Evolutionary conservation across 2,113 vertebrate genomes (phyloP).

Genomic region (Lophius piscatorius): DNA sequence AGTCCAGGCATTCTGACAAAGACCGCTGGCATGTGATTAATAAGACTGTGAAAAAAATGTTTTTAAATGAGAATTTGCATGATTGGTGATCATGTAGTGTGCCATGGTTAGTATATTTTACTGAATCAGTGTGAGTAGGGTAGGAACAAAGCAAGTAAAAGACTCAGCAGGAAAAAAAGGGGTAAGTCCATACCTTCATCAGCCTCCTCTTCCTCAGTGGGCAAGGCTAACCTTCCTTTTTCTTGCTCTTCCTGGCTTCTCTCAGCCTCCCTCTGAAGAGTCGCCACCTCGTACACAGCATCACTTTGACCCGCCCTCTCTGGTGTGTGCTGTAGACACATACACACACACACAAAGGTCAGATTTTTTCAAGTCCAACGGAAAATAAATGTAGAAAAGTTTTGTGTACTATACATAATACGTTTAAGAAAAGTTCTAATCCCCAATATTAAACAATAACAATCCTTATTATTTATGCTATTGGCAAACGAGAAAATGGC

Average conservation of each 20-base stretch:
- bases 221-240: slow-evolving; percentile 77
- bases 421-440: too few species aligned
- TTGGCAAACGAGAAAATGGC: not conserved
- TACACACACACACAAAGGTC: not conserved
- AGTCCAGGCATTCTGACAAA: too few species aligned
- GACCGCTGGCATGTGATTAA: not conserved
- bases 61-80: not conserved
- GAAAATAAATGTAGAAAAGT: not conserved
- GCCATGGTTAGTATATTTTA: not conserved
- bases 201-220: slow-evolving; percentile 90
- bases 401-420: too few species aligned
- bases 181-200: slow-evolving; percentile 85
- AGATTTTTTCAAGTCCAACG: not conserved
- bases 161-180: not conserved
- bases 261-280: slow-evolving; percentile 90
- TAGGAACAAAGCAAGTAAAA: not conserved
- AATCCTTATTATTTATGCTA: too few species aligned
- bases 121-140: not conserved
- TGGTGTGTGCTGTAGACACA: slow-evolving; percentile 77
- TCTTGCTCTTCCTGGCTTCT: slow-evolving; percentile 79
- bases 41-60: too few species aligned
- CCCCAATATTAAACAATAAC: too few species aligned
- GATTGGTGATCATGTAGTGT: not conserved
- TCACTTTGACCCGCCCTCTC: slow-evolving; percentile 85
- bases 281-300: slow-evolving; percentile 92